Base-by-base conservation (phyloP, 1,140 invertebrate species). In the Drosophila rufa region DNA sequence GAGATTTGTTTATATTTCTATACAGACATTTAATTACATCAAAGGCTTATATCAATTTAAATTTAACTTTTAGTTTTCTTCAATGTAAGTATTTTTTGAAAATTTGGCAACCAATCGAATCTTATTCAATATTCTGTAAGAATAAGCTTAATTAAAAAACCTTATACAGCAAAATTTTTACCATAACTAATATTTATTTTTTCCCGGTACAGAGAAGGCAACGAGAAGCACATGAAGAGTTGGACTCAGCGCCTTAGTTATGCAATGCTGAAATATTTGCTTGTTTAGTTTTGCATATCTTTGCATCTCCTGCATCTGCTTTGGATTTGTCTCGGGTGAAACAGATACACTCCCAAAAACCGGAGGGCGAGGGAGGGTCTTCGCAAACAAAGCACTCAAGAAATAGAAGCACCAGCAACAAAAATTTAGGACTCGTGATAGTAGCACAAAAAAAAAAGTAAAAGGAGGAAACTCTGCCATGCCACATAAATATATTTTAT, bases 251-350 rank as follows among this genome's bases (percentile, higher is more conserved):
- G 66, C 50, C 64, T 79, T 75, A 89, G 85, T 87, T 87, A 90
- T 87, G 84, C 85, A 90, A 87, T 90, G 81, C 85, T 79, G 66
- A 90, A 90, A 81, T 90, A 87, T 87, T 87, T 89, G 84, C 80
- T 87, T 87, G 84, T 84, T 84, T 87, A 89, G 80, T 89, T 87
- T 87, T 89, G 84, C 84, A 87, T 87, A 87, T 87, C 84, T 89
- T 57, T 78, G 78, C 76, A 81, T 81, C 79, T 64, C 47, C 22
- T 82, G 75, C 82, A 87, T 80, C 80, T 87, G 82, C 78, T 85
- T 73, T 60, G 59, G 55, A 65, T 81, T 69, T 69, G 57, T 69
- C 66, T 71, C 64, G 42, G 46, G 8, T 33, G 64, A 68, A 59
- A 55, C 38, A 48, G 22, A 38, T 46, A 33, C 73, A 53, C 55